A percentile compares a stretch with the other conserved stretches of the same genome.
These are phyloP conservation scores for Pachyseris speciosa DNA, from an alignment of 64 coral and sea anemone species.

Conservation along the genomic window DNA sequence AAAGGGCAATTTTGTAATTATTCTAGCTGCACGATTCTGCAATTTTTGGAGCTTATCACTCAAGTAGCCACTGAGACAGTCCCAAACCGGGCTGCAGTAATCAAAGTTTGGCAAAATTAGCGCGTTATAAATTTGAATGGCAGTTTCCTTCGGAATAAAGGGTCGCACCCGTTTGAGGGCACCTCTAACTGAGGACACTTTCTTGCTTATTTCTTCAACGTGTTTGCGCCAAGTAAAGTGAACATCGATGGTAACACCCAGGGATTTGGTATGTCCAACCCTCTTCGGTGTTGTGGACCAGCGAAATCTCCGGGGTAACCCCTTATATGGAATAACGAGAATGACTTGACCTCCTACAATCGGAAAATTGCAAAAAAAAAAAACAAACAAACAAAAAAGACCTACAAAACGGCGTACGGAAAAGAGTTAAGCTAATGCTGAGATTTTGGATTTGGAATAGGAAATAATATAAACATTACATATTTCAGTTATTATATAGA, in stretches of 20 bases:
- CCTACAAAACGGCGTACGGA: too few relatives aligned
- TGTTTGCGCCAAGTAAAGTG: conserved; percentile 22
- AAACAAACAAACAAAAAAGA: too few relatives aligned
- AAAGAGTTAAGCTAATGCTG: too few relatives aligned
- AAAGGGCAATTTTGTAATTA: conserved; percentile 19
- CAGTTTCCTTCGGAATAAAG: conserved; percentile 19
- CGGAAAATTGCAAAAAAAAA: too few relatives aligned
- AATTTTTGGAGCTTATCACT: conserved; percentile 61
- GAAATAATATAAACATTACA: too few relatives aligned
- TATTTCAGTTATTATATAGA: too few relatives aligned
- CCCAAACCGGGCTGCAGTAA: conserved; percentile 45
- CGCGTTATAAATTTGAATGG: conserved; percentile 42
- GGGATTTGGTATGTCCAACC: conserved; percentile 21
- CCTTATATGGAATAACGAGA: too few relatives aligned
- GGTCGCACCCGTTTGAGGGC: conserved; percentile 36
- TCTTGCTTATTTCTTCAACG: conserved; percentile 20
- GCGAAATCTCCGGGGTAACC: too few relatives aligned
- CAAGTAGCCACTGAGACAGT: conserved; percentile 3
- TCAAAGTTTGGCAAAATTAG: conserved; percentile 26
- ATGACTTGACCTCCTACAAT: too few relatives aligned
- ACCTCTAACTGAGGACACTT: conserved; percentile 7
- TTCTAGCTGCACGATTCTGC: conserved; percentile 55
- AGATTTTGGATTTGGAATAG: too few relatives aligned
- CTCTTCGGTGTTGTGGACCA: too few relatives aligned
- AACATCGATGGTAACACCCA: conserved; percentile 1